Evolutionary conservation across 35 echinoderm and acorn worm genomes (phyloP).

Genomic region (Heliocidaris erythrogramma): DNA sequence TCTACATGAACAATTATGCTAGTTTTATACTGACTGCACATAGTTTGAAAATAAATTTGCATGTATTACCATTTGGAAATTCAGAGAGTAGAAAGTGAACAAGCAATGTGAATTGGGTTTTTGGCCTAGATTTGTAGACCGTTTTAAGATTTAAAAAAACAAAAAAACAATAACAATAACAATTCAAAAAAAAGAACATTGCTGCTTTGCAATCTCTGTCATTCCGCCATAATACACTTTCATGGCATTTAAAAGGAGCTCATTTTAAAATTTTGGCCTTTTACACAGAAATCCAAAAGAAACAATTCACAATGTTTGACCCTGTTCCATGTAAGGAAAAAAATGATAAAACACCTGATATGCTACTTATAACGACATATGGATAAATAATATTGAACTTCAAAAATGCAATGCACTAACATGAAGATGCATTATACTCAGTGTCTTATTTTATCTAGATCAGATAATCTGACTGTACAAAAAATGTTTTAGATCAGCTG

Average conservation of each 20-base stretch:
- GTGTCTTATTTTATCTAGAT: too few relatives aligned
- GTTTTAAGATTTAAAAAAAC: background rate
- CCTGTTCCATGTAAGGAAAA: too few relatives aligned
- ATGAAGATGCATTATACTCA: too few relatives aligned
- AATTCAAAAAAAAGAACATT: slow-evolving; percentile 16
- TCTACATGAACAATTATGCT: background rate
- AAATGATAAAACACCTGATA: too few relatives aligned
- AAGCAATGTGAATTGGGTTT: too few relatives aligned
- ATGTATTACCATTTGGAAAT: background rate
- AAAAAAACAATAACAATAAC: background rate
- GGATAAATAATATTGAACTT: too few relatives aligned
- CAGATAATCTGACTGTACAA: too few relatives aligned
- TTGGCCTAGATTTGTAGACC: background rate
- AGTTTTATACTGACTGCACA: background rate
- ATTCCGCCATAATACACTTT: background rate
- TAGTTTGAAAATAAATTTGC: background rate
- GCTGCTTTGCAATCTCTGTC: slow-evolving; percentile 6
- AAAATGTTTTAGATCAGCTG: too few relatives aligned
- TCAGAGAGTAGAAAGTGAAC: too few relatives aligned
- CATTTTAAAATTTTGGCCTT: background rate
- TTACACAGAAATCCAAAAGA: background rate
- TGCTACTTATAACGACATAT: too few relatives aligned
- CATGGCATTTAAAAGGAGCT: background rate
- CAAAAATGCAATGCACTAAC: too few relatives aligned
- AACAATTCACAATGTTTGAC: too few relatives aligned